These are phyloP conservation scores for Hucho hucho DNA, from an alignment of 2,113 vertebrate genomes.

Conservation along the genomic window DNA sequence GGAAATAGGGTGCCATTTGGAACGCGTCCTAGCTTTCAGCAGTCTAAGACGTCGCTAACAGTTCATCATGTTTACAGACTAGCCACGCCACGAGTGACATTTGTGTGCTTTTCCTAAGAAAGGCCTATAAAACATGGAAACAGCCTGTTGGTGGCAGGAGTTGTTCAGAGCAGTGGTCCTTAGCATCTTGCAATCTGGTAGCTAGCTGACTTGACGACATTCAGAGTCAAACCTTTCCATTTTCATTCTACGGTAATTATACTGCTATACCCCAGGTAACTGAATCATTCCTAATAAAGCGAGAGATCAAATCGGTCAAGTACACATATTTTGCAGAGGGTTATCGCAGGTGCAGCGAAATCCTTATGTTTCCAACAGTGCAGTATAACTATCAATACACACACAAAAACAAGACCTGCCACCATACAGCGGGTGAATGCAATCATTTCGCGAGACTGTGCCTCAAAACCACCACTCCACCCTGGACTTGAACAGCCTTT, in stretches of 20 bases:
- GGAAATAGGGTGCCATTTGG: no score
- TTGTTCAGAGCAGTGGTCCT: constrained; percentile 58
- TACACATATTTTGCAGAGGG: no score
- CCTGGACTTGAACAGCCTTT: no score
- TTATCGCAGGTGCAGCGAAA: no score
- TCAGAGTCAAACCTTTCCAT: constrained; percentile 81
- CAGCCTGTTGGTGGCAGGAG: constrained; percentile 48
- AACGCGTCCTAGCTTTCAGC: constrained; percentile 30
- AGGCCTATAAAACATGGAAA: constrained; percentile 70
- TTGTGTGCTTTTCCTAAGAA: constrained; percentile 64
- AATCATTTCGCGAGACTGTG: no score
- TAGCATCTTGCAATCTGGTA: constrained; percentile 69
- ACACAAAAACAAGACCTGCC: no score
- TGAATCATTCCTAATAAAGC: constrained; percentile 83
- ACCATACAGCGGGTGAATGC: no score
- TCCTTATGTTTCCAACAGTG: no score
- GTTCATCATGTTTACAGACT: constrained; percentile 74
- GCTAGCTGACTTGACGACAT: constrained; percentile 75
- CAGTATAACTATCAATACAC: no score
- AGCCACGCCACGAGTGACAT: constrained; percentile 58
- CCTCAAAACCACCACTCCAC: no score
- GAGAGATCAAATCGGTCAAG: constrained; percentile 34
- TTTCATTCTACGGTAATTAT: constrained; percentile 78
- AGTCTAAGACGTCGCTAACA: constrained; percentile 50
- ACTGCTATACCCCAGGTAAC: constrained; percentile 75